Conservation (phyloP, 2,797 vertebrate genomes). For the Mastacembelus armatus region DNA sequence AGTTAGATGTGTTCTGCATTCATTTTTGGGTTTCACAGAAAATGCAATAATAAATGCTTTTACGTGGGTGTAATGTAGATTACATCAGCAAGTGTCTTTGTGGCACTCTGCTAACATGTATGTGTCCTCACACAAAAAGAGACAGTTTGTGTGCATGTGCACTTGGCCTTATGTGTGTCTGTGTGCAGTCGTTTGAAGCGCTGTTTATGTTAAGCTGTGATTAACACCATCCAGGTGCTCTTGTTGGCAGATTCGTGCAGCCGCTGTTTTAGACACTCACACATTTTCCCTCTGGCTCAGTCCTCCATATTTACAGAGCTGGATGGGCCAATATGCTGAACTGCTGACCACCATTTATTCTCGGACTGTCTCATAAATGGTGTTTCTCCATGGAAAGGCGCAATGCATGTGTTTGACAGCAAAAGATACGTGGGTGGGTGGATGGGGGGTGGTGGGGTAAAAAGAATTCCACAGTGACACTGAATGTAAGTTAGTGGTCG, state of each 20-base stretch:
- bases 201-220: constrained; percentile 92
- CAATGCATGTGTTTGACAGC: constrained; percentile 52
- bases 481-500: constrained; percentile 64
- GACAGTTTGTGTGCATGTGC: constrained; percentile 39
- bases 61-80: constrained; percentile 23
- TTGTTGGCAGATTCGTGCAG: constrained; percentile 82
- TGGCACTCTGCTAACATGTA: constrained; percentile 37
- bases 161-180: constrained; percentile 39
- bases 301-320: constrained; percentile 84
- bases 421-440: constrained; percentile 31
- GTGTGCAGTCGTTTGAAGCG: constrained; percentile 76
- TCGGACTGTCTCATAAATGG: constrained; percentile 80
- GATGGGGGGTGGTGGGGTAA: constrained; percentile 32
- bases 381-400: constrained; percentile 63
- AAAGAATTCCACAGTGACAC: constrained; percentile 77
- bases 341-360: constrained; percentile 89
- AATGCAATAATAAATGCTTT: constrained; percentile 33
- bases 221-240: constrained; percentile 97
- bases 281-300: constrained; percentile 83
- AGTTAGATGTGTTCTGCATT: constrained; percentile 10
- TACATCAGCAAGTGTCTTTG: constrained; percentile 54
- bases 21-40: constrained; percentile 13
- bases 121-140: constrained; percentile 45
- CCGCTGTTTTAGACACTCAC: constrained; percentile 81
- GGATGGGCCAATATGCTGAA: constrained; percentile 81